A percentile compares a stretch with the other conserved stretches of the same genome.
Conservation (phyloP, 2,888 invertebrate genomes). For the Cosmia trapezina region DNA sequence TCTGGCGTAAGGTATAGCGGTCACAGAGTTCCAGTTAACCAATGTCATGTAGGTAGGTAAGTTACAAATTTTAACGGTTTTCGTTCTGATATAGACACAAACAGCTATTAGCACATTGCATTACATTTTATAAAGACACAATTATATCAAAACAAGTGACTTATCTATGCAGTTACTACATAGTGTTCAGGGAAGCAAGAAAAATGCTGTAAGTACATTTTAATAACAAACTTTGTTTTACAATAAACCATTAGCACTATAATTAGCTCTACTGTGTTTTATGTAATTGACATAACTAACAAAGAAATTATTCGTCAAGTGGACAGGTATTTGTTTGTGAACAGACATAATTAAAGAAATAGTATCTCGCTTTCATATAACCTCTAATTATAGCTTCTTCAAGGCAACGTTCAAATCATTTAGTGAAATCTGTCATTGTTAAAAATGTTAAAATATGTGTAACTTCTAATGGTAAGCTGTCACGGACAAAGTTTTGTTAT, state of each 20-base stretch:
- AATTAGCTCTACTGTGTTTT: constrained; percentile 3
- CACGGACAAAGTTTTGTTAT: not conserved
- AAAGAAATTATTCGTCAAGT: not conserved
- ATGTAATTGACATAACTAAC: not conserved
- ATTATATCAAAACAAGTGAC: not conserved
- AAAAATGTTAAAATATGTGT: not conserved
- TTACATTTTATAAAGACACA: not conserved
- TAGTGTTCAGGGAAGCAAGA: constrained; percentile 4
- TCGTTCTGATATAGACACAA: not conserved
- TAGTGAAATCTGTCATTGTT: not conserved
- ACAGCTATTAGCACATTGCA: not conserved
- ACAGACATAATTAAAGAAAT: not conserved
- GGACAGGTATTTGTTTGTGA: not conserved
- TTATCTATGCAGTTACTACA: not conserved
- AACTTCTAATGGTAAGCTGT: not conserved
- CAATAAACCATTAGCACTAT: not conserved
- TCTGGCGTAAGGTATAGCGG: too few species aligned
- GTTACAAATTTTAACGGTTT: too few species aligned
- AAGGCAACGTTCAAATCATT: not conserved
- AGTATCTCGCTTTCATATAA: not conserved
- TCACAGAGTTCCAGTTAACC: too few species aligned
- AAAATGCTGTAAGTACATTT: not conserved
- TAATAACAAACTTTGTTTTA: not conserved
- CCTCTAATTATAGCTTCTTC: not conserved
- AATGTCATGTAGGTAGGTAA: too few species aligned